Evolutionary conservation across 2,113 vertebrate genomes (phyloP), one percentile per base, ranked within the genome.

Genomic region (Nothoprocta pentlandii): DNA sequence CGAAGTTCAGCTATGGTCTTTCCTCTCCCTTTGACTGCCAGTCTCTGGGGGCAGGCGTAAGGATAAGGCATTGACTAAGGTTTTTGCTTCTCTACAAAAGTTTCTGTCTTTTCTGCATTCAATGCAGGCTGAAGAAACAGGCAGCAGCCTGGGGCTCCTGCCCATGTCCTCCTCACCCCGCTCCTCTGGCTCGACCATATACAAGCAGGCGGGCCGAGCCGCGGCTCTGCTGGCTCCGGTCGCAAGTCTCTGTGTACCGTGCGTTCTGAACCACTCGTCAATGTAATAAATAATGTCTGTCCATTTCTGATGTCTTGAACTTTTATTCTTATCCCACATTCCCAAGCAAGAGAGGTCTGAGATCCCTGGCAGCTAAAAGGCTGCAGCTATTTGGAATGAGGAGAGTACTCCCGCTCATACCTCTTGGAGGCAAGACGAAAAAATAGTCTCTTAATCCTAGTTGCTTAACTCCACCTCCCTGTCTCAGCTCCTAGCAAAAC

Each of bases 211-310:
- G 53, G 36, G 32, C 49, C 1, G 4, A 84, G 49, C 68, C 61
- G 76, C 82, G 87, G 63, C 28, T 62, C 32, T 76, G 87, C 6
- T 11, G 30, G 14, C 32, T 84, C 34, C 26, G 67, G 61, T 4
- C 1, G 25, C 0, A 0, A 26, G 19, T 21, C 15, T 53, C 28
- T 74, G 13, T 64, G 19, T 32, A 47, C 5, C 8, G 17, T 5
- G 4, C 16, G 41, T 59, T 63, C 59, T 54, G 19, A 59, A 32
- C 34, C 0, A 0, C 32, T 54, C 15, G 4, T 59, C 49, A 25
- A 1, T n/a, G 36, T 69, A 54, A 63, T 21, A 59, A 79, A 46
- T 1, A 41, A 5, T 14, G 34, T 4, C 8, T 44, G 70, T 46
- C n/a, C 44, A 36, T 42, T 85, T 67, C 30, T 66, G 22, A 4